Conservation (phyloP, 2,797 vertebrate genomes). For the Spatula clypeata region DNA sequence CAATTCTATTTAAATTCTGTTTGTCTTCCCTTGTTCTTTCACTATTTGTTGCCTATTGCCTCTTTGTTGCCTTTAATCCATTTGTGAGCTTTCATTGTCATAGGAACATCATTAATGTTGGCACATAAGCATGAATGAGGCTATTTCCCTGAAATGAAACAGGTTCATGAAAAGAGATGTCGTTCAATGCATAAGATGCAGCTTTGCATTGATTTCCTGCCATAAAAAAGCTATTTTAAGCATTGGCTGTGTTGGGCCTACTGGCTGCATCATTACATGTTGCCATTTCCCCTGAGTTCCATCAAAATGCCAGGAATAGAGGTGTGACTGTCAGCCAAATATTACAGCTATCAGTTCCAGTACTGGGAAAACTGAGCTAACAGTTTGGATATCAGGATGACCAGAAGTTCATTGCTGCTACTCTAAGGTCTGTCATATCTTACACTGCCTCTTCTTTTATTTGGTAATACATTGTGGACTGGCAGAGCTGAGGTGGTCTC, state of each 20-base stretch:
- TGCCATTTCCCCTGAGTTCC: background rate
- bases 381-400: background rate
- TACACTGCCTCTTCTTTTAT: background rate
- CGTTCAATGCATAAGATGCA: background rate
- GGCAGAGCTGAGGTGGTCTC: background rate
- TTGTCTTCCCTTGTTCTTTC: background rate
- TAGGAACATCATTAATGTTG: background rate
- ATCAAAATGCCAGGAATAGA: background rate
- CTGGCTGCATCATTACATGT: background rate
- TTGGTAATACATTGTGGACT: background rate
- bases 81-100: background rate
- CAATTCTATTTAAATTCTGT: background rate
- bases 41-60: background rate
- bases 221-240: background rate
- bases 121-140: background rate
- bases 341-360: background rate
- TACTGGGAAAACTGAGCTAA: background rate
- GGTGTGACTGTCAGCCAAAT: background rate
- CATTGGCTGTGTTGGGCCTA: background rate
- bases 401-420: background rate
- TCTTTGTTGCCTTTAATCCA: background rate
- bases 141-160: background rate
- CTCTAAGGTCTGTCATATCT: background rate
- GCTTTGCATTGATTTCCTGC: background rate
- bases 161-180: background rate